phyloP scores from a whole-genome alignment of 2,797 vertebrate genomes.

The Megaceryle alcyon region DNA sequence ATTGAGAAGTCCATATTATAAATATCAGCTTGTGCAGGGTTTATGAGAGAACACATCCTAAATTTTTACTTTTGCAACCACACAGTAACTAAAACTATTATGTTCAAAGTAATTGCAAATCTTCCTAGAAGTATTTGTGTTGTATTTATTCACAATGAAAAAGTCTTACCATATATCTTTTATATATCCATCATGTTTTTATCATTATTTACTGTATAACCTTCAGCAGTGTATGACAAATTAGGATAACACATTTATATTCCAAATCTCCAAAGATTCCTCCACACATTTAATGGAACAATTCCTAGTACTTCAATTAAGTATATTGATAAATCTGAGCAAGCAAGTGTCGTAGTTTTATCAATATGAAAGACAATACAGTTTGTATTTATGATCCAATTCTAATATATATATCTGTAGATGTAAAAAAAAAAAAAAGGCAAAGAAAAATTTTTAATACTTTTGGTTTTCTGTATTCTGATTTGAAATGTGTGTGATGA shows the following conservation, averaged over 20 bases:
- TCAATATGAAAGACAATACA: background rate
- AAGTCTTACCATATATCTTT: background rate
- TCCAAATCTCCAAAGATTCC: background rate
- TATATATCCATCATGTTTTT: background rate
- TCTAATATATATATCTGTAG: background rate
- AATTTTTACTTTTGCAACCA: background rate
- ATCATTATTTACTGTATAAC: background rate
- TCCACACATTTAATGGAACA: background rate
- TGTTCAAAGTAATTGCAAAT: background rate
- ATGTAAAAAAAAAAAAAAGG: background rate
- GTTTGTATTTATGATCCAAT: background rate
- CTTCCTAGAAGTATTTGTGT: background rate
- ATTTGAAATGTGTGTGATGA: background rate
- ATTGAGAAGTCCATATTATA: background rate
- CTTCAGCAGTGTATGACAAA: background rate
- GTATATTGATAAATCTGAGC: background rate
- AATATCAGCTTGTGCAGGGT: background rate
- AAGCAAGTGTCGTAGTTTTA: background rate
- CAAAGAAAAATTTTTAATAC: background rate
- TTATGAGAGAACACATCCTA: background rate
- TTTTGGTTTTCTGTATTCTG: background rate
- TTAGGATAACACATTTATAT: background rate
- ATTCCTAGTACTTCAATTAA: background rate
- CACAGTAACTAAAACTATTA: background rate
- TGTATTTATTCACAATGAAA: background rate